Base-by-base conservation (phyloP, 2,797 vertebrate genomes). In the Pseudomugil tenellus region DNA sequence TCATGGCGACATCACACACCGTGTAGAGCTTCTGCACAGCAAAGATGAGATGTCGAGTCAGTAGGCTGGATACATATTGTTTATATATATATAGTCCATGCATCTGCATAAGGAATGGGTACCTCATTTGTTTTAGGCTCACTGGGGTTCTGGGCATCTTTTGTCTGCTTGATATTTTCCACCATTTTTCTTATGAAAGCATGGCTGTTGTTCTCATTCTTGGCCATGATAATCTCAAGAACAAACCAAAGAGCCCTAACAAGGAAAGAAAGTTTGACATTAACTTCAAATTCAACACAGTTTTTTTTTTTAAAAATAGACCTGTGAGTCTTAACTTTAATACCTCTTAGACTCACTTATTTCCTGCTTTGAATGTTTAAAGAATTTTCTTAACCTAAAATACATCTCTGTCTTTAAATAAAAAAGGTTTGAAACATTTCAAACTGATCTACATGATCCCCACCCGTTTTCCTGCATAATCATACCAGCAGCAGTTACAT, bases 151-250 rank as follows among this genome's bases (percentile, higher is more conserved):
- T 99, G 98, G 55, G 95, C 97, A 74, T 98, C 97, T 92, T 98
- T 99, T 1, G 97, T 97, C 91, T 99, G 96, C 81, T 99, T 99
- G 73, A 99, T 99, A 79, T 99, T 98, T 93, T 99, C 98, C 85
- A 99, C 97, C 98, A 99, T 99, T 91, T 98, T 99, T 83, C 97
- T 95, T 37, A 99, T 99, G 89, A 98, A 99, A 0, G 98, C 98
- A 9, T 99, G 98, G 76, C 98, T 99, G 89, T 99, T 99, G 91
- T 99, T 99, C 92, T 99, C 98, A 76, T 98, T 98, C 94, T 99
- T 99, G 81, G 96, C 93, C 98, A 99, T 99, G 79, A 99, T 81
- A 80, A 99, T 98, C 92, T 99, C 98, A 68, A 99, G 88, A 83
- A 99, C 96, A 68, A 99, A 99, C 98, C 98, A 99, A 57, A 99